Base-by-base conservation (phyloP, 2,113 vertebrate species). In the Stercorarius parasiticus region DNA sequence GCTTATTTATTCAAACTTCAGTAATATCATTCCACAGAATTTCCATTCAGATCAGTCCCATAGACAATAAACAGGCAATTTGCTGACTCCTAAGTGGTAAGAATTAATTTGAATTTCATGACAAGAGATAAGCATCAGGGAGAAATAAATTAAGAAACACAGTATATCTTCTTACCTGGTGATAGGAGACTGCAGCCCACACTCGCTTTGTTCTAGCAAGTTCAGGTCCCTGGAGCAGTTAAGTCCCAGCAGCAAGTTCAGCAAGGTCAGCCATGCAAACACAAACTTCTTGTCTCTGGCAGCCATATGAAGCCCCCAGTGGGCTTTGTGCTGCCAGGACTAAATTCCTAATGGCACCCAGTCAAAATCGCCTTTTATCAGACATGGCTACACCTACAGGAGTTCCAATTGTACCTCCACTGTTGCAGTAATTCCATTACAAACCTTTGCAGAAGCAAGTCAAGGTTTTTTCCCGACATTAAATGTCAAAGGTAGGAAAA, bases 81-180 rank as follows among this genome's bases (percentile, higher is more conserved):
- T 89, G 30, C 70, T 55, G 38, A 73, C 32, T 93, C 66, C 70
- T 93, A 87, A 76, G 73, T 69, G 45, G 62, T 58, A 87, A 73
- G 74, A 94, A 95, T 61, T 89, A 89, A 95, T 95, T 80, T 66
- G 27, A 79, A 87, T 93, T 95, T 91, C 78, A 91, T 70, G 22
- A 47, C 29, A 91, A 87, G 22, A 87, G 81, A 94, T 80, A 72
- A 2, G 18, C n/a, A 95, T 95, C 87, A 43, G 67, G 71, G 64
- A 94, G 58, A 93, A 91, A 85, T 29, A 95, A 93, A 96, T 94
- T 77, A 94, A 87, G 62, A 77, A 96, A 69, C 21, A 62, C 25
- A 38, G 14, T 65, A 15, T 66, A 77, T 88, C 82, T 92, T 74
- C 85, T 88, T 47, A 72, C 2, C 12, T 4, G 0, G 50, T 66